A percentile compares a stretch with the other conserved stretches of the same genome.
phyloP scores from a whole-genome alignment of 2,888 invertebrate species.

The Operophtera brumata region DNA sequence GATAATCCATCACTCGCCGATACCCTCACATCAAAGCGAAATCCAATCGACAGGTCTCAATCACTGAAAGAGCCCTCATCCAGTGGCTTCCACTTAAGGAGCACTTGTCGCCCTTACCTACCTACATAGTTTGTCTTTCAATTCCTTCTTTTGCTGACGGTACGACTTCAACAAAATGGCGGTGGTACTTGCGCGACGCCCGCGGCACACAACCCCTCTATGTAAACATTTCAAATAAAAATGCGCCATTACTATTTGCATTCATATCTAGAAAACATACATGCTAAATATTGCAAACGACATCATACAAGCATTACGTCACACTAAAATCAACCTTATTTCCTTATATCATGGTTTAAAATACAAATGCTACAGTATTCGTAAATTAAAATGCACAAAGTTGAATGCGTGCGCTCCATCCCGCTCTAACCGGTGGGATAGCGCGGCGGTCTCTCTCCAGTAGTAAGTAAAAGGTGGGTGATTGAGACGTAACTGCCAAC shows the following conservation, averaged over 20 bases:
- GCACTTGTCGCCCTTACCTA: slow-evolving; percentile 36
- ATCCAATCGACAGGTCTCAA: slow-evolving; percentile 31
- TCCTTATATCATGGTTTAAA: neutral
- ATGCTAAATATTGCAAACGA: slow-evolving; percentile 70
- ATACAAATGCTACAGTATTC: slow-evolving; percentile 25
- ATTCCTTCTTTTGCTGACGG: slow-evolving; percentile 58
- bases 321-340: slow-evolving; percentile 34
- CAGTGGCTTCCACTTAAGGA: slow-evolving; percentile 52
- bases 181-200: slow-evolving; percentile 54
- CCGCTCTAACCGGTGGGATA: slow-evolving; percentile 35
- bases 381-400: slow-evolving; percentile 60
- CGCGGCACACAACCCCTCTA: slow-evolving; percentile 63
- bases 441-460: slow-evolving; percentile 47
- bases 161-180: slow-evolving; percentile 69
- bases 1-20: slow-evolving; percentile 8
- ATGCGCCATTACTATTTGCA: slow-evolving; percentile 80
- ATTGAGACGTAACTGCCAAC: slow-evolving; percentile 79
- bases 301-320: slow-evolving; percentile 38
- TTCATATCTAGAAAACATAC: slow-evolving; percentile 81
- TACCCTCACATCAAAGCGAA: slow-evolving; percentile 13
- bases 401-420: slow-evolving; percentile 61
- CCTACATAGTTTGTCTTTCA: slow-evolving; percentile 5
- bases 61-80: slow-evolving; percentile 35
- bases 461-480: slow-evolving; percentile 75
- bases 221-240: slow-evolving; percentile 78